Conservation (phyloP, 2,888 invertebrate species). For the Augochlorella aurata region DNA sequence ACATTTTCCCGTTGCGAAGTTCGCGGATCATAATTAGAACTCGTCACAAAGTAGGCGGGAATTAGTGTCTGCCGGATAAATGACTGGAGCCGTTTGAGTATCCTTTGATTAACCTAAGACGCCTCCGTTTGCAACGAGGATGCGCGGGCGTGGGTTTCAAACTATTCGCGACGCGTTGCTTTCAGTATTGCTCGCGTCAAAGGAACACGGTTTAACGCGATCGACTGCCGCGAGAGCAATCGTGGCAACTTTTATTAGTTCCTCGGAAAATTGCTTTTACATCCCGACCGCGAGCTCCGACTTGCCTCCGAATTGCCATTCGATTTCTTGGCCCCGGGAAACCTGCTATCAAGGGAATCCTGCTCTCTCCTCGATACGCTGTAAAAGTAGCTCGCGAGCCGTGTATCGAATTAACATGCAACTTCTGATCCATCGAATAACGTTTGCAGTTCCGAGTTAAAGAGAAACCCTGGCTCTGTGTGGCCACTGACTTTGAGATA, state of each 20-base stretch:
- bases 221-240: slow-evolving; percentile 9
- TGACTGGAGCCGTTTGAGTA: neutral
- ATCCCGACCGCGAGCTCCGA: slow-evolving; percentile 2
- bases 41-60: neutral
- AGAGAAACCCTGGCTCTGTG: no score
- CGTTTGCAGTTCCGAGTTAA: neutral
- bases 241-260: slow-evolving; percentile 38
- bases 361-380: neutral
- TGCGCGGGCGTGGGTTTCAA: neutral
- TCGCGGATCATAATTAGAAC: neutral
- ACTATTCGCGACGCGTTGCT: neutral
- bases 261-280: slow-evolving; percentile 31
- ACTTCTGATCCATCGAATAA: neutral
- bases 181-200: neutral
- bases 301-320: slow-evolving; percentile 14
- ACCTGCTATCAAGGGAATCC: neutral
- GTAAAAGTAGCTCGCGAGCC: neutral
- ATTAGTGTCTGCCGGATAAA: neutral
- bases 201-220: slow-evolving; percentile 2
- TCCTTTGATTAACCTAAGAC: slow-evolving; percentile 9
- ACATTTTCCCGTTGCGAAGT: neutral
- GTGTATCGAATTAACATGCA: neutral
- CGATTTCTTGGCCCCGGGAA: neutral
- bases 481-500: no score
- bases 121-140: neutral